These are phyloP conservation scores for Sula dactylatra DNA, from an alignment of 2,113 vertebrate genomes.

Conservation along the genomic window DNA sequence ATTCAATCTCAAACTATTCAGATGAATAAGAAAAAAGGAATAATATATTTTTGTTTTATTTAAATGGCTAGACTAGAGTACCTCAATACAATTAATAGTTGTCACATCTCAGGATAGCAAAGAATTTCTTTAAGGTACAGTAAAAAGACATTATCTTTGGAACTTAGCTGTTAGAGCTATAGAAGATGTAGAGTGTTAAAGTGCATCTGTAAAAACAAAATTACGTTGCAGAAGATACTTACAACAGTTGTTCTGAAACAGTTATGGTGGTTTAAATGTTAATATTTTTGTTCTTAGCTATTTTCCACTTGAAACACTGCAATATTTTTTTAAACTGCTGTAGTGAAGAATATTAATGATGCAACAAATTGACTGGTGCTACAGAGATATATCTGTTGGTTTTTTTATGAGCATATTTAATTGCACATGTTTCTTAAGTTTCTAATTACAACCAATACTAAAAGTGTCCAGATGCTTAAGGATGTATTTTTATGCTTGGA, in stretches of 20 bases:
- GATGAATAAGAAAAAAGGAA: neutral
- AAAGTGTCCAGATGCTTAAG: constrained; percentile 55
- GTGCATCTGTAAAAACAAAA: neutral
- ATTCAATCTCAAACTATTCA: neutral
- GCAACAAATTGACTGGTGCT: constrained; percentile 63
- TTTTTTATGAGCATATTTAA: constrained; percentile 69
- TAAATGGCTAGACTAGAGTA: neutral
- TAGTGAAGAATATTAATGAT: constrained; percentile 62
- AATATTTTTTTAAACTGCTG: constrained; percentile 36
- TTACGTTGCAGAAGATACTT: neutral
- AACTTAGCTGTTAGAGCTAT: neutral
- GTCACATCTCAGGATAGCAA: neutral
- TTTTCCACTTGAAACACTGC: constrained; percentile 44
- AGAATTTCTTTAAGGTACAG: neutral
- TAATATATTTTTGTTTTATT: neutral
- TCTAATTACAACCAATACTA: constrained; percentile 73
- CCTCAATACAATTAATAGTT: neutral
- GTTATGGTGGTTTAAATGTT: neutral
- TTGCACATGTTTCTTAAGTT: constrained; percentile 63
- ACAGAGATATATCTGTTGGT: constrained; percentile 17
- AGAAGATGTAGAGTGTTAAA: neutral
- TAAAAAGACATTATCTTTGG: neutral
- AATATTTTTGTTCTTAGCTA: constrained; percentile 6
- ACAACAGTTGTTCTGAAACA: neutral
- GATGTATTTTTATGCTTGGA: constrained; percentile 60